These are phyloP conservation scores for Casuarius casuarius DNA, from an alignment of 2,113 vertebrate species.

Conservation along the genomic window DNA sequence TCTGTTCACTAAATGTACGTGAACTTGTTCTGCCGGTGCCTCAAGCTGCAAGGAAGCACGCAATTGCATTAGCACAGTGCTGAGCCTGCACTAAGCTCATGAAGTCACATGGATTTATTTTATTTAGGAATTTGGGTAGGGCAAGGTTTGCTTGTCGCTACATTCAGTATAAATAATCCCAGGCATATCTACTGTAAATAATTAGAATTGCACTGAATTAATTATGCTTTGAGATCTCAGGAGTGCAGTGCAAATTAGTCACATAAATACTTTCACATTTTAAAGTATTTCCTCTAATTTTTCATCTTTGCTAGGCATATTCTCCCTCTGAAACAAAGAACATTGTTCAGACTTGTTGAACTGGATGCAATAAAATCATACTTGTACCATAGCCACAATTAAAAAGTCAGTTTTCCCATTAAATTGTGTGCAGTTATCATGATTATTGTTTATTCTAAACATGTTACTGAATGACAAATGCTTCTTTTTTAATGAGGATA, in stretches of 20 bases:
- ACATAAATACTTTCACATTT: slow-evolving; percentile 18
- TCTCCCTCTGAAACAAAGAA: neutral
- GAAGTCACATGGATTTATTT: slow-evolving; percentile 68
- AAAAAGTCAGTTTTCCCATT: neutral
- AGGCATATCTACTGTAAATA: slow-evolving; percentile 47
- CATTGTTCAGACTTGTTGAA: neutral
- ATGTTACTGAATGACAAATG: neutral
- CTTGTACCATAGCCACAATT: neutral
- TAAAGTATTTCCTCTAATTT: slow-evolving; percentile 23
- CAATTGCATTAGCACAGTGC: slow-evolving; percentile 38
- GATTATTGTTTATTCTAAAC: neutral
- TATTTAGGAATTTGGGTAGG: slow-evolving; percentile 67
- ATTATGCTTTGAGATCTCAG: slow-evolving; percentile 14
- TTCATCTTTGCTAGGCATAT: neutral
- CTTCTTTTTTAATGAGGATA: neutral
- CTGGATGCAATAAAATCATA: neutral
- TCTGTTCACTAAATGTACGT: slow-evolving; percentile 5
- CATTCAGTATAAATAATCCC: slow-evolving; percentile 40
- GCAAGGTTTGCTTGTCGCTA: slow-evolving; percentile 33
- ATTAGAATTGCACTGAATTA: slow-evolving; percentile 23
- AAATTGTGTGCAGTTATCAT: neutral
- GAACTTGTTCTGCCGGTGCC: slow-evolving; percentile 62
- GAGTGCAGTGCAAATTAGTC: slow-evolving; percentile 18
- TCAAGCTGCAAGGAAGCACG: slow-evolving; percentile 36
- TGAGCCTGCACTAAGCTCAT: slow-evolving; percentile 55